Evolutionary conservation across 2,888 invertebrate species (phyloP), one percentile per base, ranked within the genome.

Genomic region (Salpingus planirostris): DNA sequence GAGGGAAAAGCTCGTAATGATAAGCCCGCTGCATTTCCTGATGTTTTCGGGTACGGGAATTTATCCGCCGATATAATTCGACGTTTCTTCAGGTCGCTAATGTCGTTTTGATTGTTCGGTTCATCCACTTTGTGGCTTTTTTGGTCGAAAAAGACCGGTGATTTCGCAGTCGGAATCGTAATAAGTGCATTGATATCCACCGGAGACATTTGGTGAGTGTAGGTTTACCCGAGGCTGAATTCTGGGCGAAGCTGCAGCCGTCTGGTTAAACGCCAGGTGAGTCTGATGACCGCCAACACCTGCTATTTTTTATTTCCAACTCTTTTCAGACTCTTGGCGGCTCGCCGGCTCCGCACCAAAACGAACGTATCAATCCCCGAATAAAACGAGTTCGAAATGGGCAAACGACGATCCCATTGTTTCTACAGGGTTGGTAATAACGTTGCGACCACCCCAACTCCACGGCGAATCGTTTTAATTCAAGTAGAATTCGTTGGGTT

Each of bases 251-350:
- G 18, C 18, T 18, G 8, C 8, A 18, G n/a, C 8, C 5, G 34
- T 33, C 40, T 42, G 42, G 34, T 37, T 26, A 29, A 40, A 36
- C 39, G 41, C 41, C 41, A 41, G 43, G 41, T 42, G 41, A 44
- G 38, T 33, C 42, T 36, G 36, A 35, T 43, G 40, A 44, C 41
- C 39, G 39, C 40, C 31, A 39, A 39, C 49, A 50, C 49, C 49
- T 50, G 49, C 49, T 42, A 46, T 48, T 48, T 50, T 49, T 50
- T 48, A 45, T 46, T 35, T 24, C 11, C 24, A 7, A 7, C n/a
- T n/a, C n/a, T n/a, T n/a, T n/a, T n/a, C n/a, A n/a, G n/a, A n/a
- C n/a, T n/a, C n/a, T n/a, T n/a, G n/a, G n/a, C n/a, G n/a, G n/a
- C n/a, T n/a, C n/a, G n/a, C n/a, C n/a, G n/a, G n/a, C n/a, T n/a